Conservation (phyloP, 1,140 invertebrate species). For the Elysia chlorotica region DNA sequence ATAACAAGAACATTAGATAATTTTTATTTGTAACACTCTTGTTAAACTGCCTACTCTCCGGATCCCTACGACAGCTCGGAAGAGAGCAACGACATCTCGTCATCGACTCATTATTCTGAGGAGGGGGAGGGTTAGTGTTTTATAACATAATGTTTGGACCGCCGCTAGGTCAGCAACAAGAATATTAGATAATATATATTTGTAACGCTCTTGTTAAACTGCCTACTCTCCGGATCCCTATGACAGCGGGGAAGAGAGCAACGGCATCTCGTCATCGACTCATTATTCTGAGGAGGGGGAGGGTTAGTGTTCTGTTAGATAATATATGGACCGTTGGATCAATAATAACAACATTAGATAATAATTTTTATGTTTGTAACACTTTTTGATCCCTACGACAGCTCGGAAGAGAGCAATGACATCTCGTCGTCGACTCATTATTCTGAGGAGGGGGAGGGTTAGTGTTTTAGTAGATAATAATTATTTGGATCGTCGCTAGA, state of each 20-base stretch:
- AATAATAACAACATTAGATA: too few relatives aligned
- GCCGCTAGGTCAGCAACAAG: too few relatives aligned
- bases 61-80: not conserved
- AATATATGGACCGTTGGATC: too few relatives aligned
- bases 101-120: slow-evolving; percentile 8
- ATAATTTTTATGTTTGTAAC: too few relatives aligned
- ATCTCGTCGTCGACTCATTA: slow-evolving; percentile 12
- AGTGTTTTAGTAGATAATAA: not conserved
- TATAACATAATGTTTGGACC: not conserved
- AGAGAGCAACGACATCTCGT: slow-evolving; percentile 8
- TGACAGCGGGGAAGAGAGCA: not conserved
- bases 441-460: not conserved
- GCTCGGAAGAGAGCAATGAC: slow-evolving; percentile 3
- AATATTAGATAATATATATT: too few relatives aligned
- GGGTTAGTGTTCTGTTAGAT: not conserved
- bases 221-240: slow-evolving; percentile 16
- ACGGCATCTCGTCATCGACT: slow-evolving; percentile 11
- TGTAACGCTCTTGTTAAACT: too few relatives aligned
- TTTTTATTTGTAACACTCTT: too few relatives aligned
- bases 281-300: not conserved
- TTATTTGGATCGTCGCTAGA: too few relatives aligned
- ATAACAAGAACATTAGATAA: too few relatives aligned
- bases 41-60: too few relatives aligned
- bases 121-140: not conserved
- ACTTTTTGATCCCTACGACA: slow-evolving; percentile 4